A percentile compares a stretch with the other conserved stretches of the same genome.
Conservation (phyloP, 2,113 vertebrate genomes). For the Oreochromis tanganicae region DNA sequence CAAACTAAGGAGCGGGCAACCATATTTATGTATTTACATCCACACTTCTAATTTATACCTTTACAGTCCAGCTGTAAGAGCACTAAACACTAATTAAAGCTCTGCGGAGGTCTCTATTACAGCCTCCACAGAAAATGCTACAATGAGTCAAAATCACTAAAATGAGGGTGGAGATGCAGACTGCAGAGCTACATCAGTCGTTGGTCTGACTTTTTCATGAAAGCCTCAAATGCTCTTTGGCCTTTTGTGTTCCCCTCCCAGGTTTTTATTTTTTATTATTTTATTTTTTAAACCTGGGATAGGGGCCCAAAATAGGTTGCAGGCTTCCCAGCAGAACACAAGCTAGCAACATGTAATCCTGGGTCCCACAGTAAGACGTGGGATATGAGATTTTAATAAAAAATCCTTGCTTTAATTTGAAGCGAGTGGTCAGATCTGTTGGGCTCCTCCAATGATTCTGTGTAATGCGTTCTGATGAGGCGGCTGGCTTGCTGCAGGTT, state of each 20-base stretch:
- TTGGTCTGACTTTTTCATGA: not conserved
- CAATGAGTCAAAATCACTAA: conserved; percentile 5
- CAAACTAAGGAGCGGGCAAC: not conserved
- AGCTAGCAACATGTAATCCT: not conserved
- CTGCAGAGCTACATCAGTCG: not conserved
- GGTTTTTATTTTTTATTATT: not conserved
- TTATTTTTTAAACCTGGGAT: not conserved
- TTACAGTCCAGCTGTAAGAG: not conserved
- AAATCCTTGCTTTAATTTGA: conserved; percentile 6
- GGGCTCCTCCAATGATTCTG: conserved; percentile 15
- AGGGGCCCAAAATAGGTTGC: conserved; percentile 17
- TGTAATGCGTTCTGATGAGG: conserved; percentile 22
- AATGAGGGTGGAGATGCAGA: conserved; percentile 22
- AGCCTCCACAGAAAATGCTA: conserved; percentile 2
- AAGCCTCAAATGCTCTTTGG: not conserved
- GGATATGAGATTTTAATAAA: conserved; percentile 14
- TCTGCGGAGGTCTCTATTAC: conserved; percentile 2
- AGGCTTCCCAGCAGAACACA: conserved; percentile 5
- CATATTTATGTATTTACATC: not conserved
- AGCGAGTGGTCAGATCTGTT: conserved; percentile 7
- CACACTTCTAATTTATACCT: conserved; percentile 4
- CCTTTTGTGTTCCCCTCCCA: not conserved
- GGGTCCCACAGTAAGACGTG: not conserved
- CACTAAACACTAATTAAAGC: conserved; percentile 10
- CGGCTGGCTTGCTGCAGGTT: conserved; percentile 50